phyloP scores from a whole-genome alignment of 2,113 vertebrate species.

The Thunnus maccoyii region DNA sequence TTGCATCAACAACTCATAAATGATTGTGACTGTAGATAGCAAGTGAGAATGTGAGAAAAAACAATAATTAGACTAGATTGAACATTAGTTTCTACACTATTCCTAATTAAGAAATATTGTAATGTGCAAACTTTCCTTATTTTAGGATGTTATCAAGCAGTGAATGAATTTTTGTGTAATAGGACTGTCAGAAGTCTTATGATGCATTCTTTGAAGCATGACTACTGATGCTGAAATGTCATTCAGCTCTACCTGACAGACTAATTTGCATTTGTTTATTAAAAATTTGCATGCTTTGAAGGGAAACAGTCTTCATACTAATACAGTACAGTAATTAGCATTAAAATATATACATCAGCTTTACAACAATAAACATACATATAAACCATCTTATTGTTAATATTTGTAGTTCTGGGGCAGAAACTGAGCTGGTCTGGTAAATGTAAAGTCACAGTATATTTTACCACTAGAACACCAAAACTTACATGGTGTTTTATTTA shows the following conservation, averaged over 20 bases:
- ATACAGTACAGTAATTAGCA: no score
- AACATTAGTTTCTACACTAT: no score
- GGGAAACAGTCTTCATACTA: no score
- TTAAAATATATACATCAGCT: no score
- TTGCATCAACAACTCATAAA: no score
- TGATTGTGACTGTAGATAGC: no score
- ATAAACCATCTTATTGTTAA: no score
- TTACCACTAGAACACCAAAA: not conserved
- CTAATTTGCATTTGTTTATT: constrained; percentile 11
- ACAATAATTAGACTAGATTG: no score
- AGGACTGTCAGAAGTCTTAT: not conserved
- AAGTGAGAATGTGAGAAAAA: no score
- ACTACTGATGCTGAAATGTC: not conserved
- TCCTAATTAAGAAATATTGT: no score
- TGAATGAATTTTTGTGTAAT: not conserved
- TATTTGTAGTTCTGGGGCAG: not conserved
- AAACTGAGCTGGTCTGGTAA: not conserved
- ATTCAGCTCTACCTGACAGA: not conserved
- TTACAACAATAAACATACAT: no score
- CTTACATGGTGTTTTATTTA: not conserved
- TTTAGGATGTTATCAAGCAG: not conserved
- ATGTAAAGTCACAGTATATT: not conserved
- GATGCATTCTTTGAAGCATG: not conserved
- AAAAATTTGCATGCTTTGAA: not conserved
- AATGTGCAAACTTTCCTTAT: not conserved